A percentile compares a stretch with the other conserved stretches of the same genome.
These are phyloP conservation scores for Deroptyus accipitrinus DNA, from an alignment of 2,113 vertebrate species.

Conservation along the genomic window DNA sequence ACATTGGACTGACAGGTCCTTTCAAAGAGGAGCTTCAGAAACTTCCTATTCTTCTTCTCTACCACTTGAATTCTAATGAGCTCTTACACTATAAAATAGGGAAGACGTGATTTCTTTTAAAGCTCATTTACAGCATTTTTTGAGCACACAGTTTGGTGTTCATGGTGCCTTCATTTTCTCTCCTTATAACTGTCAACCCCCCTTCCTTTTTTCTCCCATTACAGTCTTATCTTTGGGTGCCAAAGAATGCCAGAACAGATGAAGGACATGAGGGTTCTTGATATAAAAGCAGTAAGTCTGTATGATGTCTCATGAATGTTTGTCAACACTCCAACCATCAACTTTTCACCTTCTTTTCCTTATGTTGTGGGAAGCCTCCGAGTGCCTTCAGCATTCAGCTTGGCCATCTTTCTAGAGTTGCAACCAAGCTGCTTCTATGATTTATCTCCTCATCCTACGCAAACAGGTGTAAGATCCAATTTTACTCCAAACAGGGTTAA, in stretches of 20 bases:
- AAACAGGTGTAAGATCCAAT: constrained; percentile 26
- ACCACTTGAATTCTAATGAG: not conserved
- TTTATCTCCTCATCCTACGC: not conserved
- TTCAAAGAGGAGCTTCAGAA: not conserved
- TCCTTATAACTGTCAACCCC: not conserved
- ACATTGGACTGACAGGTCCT: constrained; percentile 26
- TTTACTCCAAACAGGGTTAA: constrained; percentile 4
- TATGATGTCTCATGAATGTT: not conserved
- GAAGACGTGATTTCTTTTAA: not conserved
- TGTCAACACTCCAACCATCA: not conserved
- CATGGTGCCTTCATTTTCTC: not conserved
- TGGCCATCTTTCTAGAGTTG: not conserved
- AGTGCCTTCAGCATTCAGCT: not conserved
- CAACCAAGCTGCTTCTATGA: not conserved
- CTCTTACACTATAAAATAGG: not conserved
- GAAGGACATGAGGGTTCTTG: constrained; percentile 2
- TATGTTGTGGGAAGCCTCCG: not conserved
- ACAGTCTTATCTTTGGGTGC: not conserved
- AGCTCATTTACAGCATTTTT: not conserved
- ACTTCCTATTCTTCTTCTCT: not conserved
- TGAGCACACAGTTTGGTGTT: not conserved
- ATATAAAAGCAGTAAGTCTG: not conserved
- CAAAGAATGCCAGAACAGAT: not conserved
- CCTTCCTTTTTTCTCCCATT: not conserved
- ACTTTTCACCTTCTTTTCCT: not conserved